Base-by-base conservation (phyloP, 1,140 invertebrate species). In the Dendrolimus punctatus region DNA sequence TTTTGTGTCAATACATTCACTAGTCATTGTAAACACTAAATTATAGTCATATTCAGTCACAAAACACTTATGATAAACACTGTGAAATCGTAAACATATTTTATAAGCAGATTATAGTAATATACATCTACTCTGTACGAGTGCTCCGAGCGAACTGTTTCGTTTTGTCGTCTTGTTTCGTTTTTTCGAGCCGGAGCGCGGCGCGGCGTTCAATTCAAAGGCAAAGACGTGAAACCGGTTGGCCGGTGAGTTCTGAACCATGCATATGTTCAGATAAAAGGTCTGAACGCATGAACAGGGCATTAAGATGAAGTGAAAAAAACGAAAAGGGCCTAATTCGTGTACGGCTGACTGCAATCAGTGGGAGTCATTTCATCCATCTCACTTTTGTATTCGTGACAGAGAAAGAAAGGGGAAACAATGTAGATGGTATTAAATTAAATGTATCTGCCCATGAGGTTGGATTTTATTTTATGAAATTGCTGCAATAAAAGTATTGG, bases 241-340 rank as follows among this genome's bases (percentile, higher is more conserved):
- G 63, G 64, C 67, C 70, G 68, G 75, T 73, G 71, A 72, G 72
- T 75, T 74, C 70, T 70, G 64, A 70, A 65, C 66, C 73, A 66
- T 74, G 74, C 72, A 77, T 76, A 69, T 81, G 73, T 79, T 76
- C 68, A 73, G 73, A 85, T 80, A 80, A 85, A 82, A 79, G 71
- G 68, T 69, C 72, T 71, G 64, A 71, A 73, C 69, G 75, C 72
- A 76, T 80, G 72, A 81, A 74, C 75, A 76, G 68, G 73, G 73
- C 73, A 76, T 85, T 85, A 82, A 71, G 71, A 70, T 62, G 66
- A 66, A 67, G 67, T 71, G 67, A 75, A 73, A 76, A 63, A 50
- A 66, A 62, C 53, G 59, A 73, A 79, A 79, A 74, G 65, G 70
- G 66, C 71, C 73, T 85, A 82, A 83, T 82, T 83, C 78, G 70